Conservation (phyloP, 2,113 vertebrate species). For the Lonchura striata region DNA sequence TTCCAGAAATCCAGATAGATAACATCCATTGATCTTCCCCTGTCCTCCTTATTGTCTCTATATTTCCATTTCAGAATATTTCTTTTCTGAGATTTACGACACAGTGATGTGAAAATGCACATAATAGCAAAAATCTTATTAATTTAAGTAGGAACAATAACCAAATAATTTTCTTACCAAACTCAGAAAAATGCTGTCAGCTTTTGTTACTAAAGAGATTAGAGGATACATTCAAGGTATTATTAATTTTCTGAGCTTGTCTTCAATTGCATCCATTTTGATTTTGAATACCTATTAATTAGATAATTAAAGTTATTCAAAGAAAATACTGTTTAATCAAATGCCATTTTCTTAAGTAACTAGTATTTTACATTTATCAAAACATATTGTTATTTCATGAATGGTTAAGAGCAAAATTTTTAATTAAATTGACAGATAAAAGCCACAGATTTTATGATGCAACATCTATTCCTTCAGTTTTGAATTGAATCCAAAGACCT, state of each 20-base stretch:
- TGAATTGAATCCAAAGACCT: not conserved
- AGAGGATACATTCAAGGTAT: not conserved
- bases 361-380: not conserved
- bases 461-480: not conserved
- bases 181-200: not conserved
- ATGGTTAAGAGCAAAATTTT: not conserved
- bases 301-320: not conserved
- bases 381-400: not conserved
- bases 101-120: not conserved
- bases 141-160: not conserved
- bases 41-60: not conserved
- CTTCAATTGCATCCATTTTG: not conserved
- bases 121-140: not conserved
- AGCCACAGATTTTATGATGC: not conserved
- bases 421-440: not conserved
- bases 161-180: not conserved
- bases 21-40: not conserved
- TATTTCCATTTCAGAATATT: not conserved
- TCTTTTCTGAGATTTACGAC: not conserved
- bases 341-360: not conserved
- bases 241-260: not conserved
- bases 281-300: not conserved
- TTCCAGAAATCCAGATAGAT: not conserved
- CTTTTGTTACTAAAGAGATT: slow-evolving; percentile 8
- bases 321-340: not conserved